phyloP scores from a whole-genome alignment of 92 coral and sea anemone species.

The Zoanthus sociatus region DNA sequence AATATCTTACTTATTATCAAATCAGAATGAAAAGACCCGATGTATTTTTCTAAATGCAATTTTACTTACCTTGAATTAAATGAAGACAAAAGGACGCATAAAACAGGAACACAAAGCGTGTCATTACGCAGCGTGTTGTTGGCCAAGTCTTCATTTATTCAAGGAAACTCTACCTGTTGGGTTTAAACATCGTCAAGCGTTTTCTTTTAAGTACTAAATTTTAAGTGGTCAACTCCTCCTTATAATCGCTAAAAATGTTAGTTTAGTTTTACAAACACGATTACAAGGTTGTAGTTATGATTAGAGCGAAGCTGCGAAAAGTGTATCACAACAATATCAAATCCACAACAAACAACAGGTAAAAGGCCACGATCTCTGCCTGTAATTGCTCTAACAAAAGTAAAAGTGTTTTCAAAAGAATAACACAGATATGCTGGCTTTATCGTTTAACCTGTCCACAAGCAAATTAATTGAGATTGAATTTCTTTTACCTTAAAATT shows the following conservation, averaged over 20 bases:
- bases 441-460: not conserved
- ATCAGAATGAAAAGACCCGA: conserved; percentile 15
- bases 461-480: not conserved
- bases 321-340: not conserved
- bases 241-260: not conserved
- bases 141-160: conserved; percentile 15
- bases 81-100: conserved; percentile 6
- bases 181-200: conserved; percentile 19
- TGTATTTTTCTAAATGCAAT: not conserved
- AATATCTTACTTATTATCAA: not conserved
- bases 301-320: not conserved
- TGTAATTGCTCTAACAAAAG: not conserved
- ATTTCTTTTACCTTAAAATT: conserved; percentile 30
- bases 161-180: conserved; percentile 31
- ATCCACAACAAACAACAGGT: conserved; percentile 23
- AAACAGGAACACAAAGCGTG: conserved; percentile 1
- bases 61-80: conserved; percentile 35
- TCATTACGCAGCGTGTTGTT: conserved; percentile 19
- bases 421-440: not conserved
- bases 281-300: not conserved
- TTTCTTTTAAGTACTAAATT: not conserved
- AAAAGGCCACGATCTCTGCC: not conserved
- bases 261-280: not conserved
- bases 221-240: not conserved
- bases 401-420: not conserved